These are phyloP conservation scores for Eupeodes corollae DNA, from an alignment of 1,140 invertebrate genomes.

Conservation along the genomic window DNA sequence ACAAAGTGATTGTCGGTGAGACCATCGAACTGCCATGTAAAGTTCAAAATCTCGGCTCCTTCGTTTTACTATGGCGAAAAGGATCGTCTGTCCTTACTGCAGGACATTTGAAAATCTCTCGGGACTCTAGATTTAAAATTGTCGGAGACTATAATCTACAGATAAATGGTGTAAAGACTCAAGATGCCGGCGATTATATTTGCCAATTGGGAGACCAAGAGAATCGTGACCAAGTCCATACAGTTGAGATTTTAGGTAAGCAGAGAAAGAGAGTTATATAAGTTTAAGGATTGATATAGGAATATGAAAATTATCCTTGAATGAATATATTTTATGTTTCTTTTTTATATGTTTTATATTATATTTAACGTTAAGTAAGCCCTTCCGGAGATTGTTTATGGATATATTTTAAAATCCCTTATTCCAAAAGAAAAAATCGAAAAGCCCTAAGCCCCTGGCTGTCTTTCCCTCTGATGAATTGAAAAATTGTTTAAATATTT, in stretches of 20 bases:
- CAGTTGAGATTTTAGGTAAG: conserved; percentile 44
- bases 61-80: conserved; percentile 49
- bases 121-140: conserved; percentile 46
- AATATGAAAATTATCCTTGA: neutral
- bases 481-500: too few relatives aligned
- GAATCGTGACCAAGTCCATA: conserved; percentile 41
- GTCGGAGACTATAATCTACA: conserved; percentile 50
- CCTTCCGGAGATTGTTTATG: too few relatives aligned
- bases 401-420: too few relatives aligned
- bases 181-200: conserved; percentile 41
- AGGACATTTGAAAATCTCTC: conserved; percentile 47
- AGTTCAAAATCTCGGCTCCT: conserved; percentile 57
- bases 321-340: too few relatives aligned
- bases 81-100: conserved; percentile 49
- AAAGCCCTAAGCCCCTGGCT: too few relatives aligned
- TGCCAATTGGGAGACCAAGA: conserved; percentile 43
- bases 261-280: neutral
- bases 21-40: conserved; percentile 62
- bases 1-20: conserved; percentile 62
- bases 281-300: too few relatives aligned
- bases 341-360: too few relatives aligned
- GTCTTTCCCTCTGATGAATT: too few relatives aligned
- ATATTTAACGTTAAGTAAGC: too few relatives aligned
- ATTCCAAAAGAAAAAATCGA: too few relatives aligned
- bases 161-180: conserved; percentile 45